Percentiles rank a stretch among this genome's conserved stretches.
Conservation (phyloP, 2,888 invertebrate species). For the Drosophila mimica region DNA sequence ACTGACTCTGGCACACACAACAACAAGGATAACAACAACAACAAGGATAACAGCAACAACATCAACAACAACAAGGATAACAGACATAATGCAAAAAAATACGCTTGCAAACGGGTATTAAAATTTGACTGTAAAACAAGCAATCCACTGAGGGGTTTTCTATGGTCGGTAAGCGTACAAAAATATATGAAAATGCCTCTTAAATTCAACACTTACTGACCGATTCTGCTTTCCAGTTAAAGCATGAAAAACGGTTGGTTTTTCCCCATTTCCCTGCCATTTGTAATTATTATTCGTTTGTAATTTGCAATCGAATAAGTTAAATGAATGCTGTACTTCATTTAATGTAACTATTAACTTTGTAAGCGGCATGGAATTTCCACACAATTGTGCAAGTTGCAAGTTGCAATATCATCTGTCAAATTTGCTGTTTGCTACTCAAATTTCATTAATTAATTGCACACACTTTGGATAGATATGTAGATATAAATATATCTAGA, state of each 20-base stretch:
- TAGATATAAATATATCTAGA: neutral
- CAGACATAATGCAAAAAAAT: neutral
- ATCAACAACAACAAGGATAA: neutral
- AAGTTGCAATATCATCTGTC: neutral
- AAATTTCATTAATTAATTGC: neutral
- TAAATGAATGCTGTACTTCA: neutral
- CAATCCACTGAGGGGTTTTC: neutral
- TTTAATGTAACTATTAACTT: neutral
- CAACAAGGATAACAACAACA: neutral
- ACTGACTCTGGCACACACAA: neutral
- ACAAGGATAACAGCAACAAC: conserved; percentile 3
- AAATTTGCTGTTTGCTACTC: neutral
- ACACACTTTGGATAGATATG: neutral
- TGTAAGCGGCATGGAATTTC: no score
- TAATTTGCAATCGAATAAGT: neutral
- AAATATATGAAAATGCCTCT: neutral
- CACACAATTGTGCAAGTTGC: no score
- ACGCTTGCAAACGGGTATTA: neutral
- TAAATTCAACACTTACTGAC: neutral
- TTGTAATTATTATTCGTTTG: neutral
- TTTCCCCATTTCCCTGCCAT: no score
- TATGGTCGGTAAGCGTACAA: neutral
- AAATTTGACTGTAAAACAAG: neutral
- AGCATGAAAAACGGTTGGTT: neutral
- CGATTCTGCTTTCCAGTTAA: neutral